These are phyloP conservation scores for Calephelis perditalis DNA, from an alignment of 2,888 invertebrate species.

Conservation along the genomic window DNA sequence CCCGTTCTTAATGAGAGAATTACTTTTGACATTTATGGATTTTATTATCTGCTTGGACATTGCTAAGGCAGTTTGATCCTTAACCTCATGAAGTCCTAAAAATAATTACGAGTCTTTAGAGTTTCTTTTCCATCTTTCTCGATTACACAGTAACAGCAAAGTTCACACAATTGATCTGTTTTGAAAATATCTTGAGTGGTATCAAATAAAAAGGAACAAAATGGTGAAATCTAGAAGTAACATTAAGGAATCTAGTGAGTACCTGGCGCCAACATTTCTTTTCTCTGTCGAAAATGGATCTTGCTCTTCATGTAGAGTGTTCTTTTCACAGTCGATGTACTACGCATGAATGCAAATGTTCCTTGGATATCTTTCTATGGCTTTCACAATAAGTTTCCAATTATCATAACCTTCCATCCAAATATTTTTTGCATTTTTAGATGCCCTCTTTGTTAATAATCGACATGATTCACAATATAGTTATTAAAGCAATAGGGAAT, in stretches of 20 bases:
- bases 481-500: neutral
- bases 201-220: conserved; percentile 28
- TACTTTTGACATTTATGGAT: conserved; percentile 22
- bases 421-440: conserved; percentile 18
- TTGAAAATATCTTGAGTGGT: conserved; percentile 28
- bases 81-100: conserved; percentile 13
- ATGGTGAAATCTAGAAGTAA: conserved; percentile 26
- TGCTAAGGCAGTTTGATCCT: too few relatives aligned
- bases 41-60: too few relatives aligned
- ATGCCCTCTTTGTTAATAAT: conserved; percentile 21
- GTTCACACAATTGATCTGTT: conserved; percentile 15
- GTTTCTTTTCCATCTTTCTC: conserved; percentile 24
- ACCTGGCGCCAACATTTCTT: conserved; percentile 20
- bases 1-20: conserved; percentile 23
- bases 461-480: neutral
- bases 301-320: conserved; percentile 22
- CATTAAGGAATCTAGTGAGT: conserved; percentile 24
- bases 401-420: conserved; percentile 9
- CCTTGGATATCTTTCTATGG: conserved; percentile 30
- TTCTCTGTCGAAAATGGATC: conserved; percentile 17
- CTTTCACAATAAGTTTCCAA: conserved; percentile 26
- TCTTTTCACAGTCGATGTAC: conserved; percentile 24
- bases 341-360: conserved; percentile 20
- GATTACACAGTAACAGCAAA: conserved; percentile 26
- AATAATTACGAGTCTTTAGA: conserved; percentile 24